Evolutionary conservation across 2,797 vertebrate genomes (phyloP), one percentile per base, ranked within the genome.

Genomic region (Amazona ochrocephala): DNA sequence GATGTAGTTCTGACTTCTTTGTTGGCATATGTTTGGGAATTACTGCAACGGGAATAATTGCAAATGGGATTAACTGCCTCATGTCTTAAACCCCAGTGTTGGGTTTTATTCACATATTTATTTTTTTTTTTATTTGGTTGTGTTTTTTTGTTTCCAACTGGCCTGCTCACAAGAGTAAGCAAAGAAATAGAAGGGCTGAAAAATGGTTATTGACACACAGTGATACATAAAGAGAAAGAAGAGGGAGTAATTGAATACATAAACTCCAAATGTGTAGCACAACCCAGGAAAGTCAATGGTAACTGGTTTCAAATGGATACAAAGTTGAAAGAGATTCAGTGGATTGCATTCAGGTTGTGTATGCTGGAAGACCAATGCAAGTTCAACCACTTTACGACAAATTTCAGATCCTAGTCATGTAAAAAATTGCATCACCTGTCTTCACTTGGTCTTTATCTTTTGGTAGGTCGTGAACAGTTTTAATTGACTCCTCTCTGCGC

Each of bases 341-440:
- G 5, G 5, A 2, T 53, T 81, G 27, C 10, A 30, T 68, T 73
- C 34, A n/a, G 42, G 75, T 75, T 58, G 17, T 5, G 3, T 1
- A 5, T 8, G 56, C 30, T 18, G 20, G 47, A 72, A 76, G 37
- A 62, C 20, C 29, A 68, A 41, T 4, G 5, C 2, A 5, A 6
- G 10, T 17, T 32, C 56, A 37, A 21, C 3, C 20, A 11, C 34
- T 71, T 50, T 16, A 53, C 10, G n/a, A n/a, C 19, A 62, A 21
- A 66, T 41, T 74, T 71, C 29, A 71, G n/a, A 16, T 7, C 4
- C 3, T 4, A 44, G 14, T 22, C 8, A 2, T 18, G 2, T 29
- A 0, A 3, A 42, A 92, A 48, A 30, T 2, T 14, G 6, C 18
- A 34, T 67, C 19, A 10, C 18, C 13, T 2, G 1, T 51, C 48